Evolutionary conservation across 2,797 vertebrate species (phyloP).

Genomic region (Echeneis naucrates): DNA sequence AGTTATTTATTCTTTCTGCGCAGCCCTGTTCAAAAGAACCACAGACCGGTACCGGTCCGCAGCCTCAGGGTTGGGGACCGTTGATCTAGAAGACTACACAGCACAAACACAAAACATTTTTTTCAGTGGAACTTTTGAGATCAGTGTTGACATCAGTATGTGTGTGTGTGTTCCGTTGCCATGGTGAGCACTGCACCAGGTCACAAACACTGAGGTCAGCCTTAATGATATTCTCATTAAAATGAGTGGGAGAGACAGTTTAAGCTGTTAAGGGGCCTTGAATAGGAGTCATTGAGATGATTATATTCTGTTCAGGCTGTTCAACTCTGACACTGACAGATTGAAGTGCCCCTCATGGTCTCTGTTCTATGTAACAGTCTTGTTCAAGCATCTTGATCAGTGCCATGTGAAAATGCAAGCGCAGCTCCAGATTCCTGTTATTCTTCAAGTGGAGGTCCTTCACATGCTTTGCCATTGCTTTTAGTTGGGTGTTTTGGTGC

Average conservation of each 20-base stretch:
- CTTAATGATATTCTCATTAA: constrained; percentile 51
- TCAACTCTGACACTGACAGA: constrained; percentile 19
- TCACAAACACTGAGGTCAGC: constrained; percentile 46
- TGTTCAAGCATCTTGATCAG: constrained; percentile 33
- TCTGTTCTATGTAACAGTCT: constrained; percentile 15
- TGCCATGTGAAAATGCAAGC: constrained; percentile 31
- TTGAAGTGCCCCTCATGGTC: constrained; percentile 33
- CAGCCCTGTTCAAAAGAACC: no score
- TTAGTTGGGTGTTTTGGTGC: background rate
- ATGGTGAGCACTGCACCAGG: constrained; percentile 32
- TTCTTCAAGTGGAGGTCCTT: constrained; percentile 33
- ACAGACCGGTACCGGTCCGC: no score
- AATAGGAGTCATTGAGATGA: constrained; percentile 54
- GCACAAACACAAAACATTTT: constrained; percentile 1
- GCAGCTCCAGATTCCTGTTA: constrained; percentile 10
- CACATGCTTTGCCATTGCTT: constrained; percentile 21
- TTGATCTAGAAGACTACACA: background rate
- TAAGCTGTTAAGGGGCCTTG: constrained; percentile 26
- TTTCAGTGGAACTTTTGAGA: constrained; percentile 24
- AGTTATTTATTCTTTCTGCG: no score
- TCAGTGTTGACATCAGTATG: background rate
- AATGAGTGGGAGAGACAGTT: constrained; percentile 33
- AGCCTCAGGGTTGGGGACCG: no score
- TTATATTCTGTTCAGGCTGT: constrained; percentile 50
- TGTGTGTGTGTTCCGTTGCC: constrained; percentile 26